phyloP scores from a whole-genome alignment of 2,888 invertebrate genomes.

The Caenorhabditis sinica region DNA sequence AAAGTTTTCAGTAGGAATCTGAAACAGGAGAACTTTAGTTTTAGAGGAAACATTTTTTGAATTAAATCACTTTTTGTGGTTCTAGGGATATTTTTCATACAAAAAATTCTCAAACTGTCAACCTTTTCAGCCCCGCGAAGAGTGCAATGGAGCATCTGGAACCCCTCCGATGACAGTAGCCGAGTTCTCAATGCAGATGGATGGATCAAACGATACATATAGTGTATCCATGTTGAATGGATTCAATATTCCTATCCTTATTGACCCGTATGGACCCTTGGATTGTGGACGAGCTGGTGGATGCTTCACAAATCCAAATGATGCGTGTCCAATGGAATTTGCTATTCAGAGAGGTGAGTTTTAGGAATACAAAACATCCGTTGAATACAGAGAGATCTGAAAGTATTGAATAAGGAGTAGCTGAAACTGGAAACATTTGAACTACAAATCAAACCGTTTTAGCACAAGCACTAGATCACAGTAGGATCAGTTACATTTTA shows the following conservation, averaged over 20 bases:
- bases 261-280: constrained; percentile 49
- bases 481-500: too few relatives aligned
- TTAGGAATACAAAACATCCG: not conserved
- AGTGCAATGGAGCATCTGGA: constrained; percentile 84
- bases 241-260: constrained; percentile 84
- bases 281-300: constrained; percentile 30
- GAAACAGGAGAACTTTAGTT: not conserved
- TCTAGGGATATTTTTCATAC: not conserved
- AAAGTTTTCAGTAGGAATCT: not conserved
- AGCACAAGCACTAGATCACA: too few relatives aligned
- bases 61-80: too few relatives aligned
- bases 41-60: not conserved
- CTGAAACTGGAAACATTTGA: not conserved
- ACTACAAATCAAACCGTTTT: too few relatives aligned
- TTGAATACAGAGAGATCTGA: too few relatives aligned
- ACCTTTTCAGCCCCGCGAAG: constrained; percentile 52
- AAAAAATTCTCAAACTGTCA: not conserved
- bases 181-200: constrained; percentile 84
- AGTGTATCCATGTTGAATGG: constrained; percentile 86
- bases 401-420: not conserved
- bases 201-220: constrained; percentile 85
- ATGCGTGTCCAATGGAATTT: constrained; percentile 21
- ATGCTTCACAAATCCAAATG: constrained; percentile 12
- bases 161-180: constrained; percentile 85
- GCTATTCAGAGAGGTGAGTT: constrained; percentile 14